These are phyloP conservation scores for Standfussiana lucernea DNA, from an alignment of 2,888 invertebrate genomes.

Conservation along the genomic window DNA sequence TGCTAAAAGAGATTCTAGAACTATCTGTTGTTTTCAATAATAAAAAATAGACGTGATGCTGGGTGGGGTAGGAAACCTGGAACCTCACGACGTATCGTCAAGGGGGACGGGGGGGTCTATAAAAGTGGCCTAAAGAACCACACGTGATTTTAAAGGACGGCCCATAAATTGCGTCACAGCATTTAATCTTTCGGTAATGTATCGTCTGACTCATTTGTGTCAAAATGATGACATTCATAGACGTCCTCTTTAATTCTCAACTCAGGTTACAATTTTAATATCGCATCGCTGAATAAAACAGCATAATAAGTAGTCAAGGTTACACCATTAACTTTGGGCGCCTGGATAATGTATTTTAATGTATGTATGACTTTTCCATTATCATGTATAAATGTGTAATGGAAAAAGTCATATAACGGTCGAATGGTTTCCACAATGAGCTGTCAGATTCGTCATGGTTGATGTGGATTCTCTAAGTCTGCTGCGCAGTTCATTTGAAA, in stretches of 20 bases:
- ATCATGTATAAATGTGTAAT: constrained; percentile 22
- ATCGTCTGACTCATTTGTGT: constrained; percentile 37
- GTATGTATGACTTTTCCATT: constrained; percentile 34
- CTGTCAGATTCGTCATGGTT: constrained; percentile 46
- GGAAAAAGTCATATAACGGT: constrained; percentile 36
- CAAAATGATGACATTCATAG: constrained; percentile 15
- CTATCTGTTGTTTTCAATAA: no score
- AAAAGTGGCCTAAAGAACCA: no score
- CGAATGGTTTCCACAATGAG: constrained; percentile 39
- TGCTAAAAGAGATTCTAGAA: no score
- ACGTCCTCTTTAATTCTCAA: background rate
- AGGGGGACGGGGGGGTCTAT: no score
- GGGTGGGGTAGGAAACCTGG: no score
- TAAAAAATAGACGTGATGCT: no score
- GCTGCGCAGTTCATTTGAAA: constrained; percentile 26
- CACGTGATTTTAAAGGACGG: no score
- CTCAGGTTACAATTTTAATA: constrained; percentile 27
- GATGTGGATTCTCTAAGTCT: constrained; percentile 11
- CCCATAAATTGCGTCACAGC: constrained; percentile 16
- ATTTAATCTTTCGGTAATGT: constrained; percentile 14
- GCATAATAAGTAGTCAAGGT: constrained; percentile 32
- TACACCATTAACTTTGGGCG: constrained; percentile 12
- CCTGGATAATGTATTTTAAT: constrained; percentile 19
- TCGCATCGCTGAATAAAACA: constrained; percentile 21
- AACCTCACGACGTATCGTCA: no score